Base-by-base conservation (phyloP, 2,113 vertebrate genomes). In the Ptilonorhynchus violaceus region DNA sequence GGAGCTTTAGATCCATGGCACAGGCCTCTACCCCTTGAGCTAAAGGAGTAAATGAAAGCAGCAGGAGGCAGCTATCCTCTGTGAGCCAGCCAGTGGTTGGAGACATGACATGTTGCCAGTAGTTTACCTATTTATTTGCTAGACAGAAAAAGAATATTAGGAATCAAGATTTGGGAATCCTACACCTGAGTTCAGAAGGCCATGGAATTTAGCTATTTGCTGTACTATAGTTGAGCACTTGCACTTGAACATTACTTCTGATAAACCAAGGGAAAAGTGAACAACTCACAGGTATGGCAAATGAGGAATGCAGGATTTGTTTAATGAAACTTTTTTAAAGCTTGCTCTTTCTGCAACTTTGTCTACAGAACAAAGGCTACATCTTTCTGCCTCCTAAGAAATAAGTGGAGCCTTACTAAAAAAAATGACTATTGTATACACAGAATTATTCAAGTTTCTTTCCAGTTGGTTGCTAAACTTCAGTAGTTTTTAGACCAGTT, bases 41-140 rank as follows among this genome's bases (percentile, higher is more conserved):
- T 97, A 97, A 97, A 97, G 95, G 94, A 97, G 95, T 97, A 97
- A 96, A 97, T 97, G 96, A 97, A 97, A 97, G 96, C 96, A 97
- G 96, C 96, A 97, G 96, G 60, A 97, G 95, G 96, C 96, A 97
- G 96, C 96, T 97, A 97, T 97, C 96, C 96, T 97, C 96, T 97
- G 95, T 96, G 96, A 96, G 96, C 92, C 96, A 97, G 96, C 83
- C 96, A 97, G 96, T 97, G 86, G 96, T 97, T 97, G 96, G 94
- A 97, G 96, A 97, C 96, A 97, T 96, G 96, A 97, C 96, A 97
- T 97, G 96, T 96, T 97, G 95, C 96, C 96, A 97, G 96, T 91
- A 96, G 96, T 97, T 97, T 97, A 97, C 96, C 95, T 97, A 97
- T 97, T 97, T 97, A 97, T 96, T 96, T 95, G 96, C 95, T 97